Evolutionary conservation across 2,797 vertebrate genomes (phyloP).

Genomic region (Apodemus agrarius): DNA sequence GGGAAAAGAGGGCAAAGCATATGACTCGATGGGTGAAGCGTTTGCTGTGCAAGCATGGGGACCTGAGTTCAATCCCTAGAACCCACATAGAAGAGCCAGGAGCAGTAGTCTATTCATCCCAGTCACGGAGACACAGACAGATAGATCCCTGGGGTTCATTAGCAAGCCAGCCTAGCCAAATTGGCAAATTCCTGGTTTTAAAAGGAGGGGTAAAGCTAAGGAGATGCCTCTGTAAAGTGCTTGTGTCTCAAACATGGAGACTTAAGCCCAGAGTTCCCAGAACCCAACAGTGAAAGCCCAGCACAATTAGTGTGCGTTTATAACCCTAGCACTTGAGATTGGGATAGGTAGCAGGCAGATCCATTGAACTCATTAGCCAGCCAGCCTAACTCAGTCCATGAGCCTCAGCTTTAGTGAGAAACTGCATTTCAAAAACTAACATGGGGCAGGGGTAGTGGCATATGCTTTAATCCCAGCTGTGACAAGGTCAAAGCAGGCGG

Average conservation of each 20-base stretch:
- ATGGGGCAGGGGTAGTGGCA: background rate
- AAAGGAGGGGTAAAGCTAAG: background rate
- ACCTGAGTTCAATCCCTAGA: background rate
- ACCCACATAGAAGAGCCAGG: background rate
- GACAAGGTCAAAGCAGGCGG: background rate
- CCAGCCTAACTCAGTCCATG: background rate
- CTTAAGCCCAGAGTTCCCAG: background rate
- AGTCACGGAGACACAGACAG: background rate
- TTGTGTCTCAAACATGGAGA: background rate
- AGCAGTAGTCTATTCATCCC: background rate
- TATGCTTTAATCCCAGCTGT: background rate
- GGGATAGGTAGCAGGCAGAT: background rate
- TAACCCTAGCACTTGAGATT: background rate
- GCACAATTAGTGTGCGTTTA: background rate
- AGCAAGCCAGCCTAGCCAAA: background rate
- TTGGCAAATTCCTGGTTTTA: background rate
- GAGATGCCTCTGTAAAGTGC: background rate
- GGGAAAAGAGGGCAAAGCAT: background rate
- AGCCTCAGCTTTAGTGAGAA: background rate
- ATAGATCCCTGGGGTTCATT: background rate
- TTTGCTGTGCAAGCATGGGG: background rate
- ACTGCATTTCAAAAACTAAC: background rate
- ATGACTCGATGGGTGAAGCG: background rate
- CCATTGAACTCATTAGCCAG: background rate
- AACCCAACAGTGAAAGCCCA: background rate